Percentiles rank a stretch among this genome's conserved stretches.
These are phyloP conservation scores for Pseudopleuronectes americanus DNA, from an alignment of 2,797 vertebrate genomes.

Conservation along the genomic window DNA sequence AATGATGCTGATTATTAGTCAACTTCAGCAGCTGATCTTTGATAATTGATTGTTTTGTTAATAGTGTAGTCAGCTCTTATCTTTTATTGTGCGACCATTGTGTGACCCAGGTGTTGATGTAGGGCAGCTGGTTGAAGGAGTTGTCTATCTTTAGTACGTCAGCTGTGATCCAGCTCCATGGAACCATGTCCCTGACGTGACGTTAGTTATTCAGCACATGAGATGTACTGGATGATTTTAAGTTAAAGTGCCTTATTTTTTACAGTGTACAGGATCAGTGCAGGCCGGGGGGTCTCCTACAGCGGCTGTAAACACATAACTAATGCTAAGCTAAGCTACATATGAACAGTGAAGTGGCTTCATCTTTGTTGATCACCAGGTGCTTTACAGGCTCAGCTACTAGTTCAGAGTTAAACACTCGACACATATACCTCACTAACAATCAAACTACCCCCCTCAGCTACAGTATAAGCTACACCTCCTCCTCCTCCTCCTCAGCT, in stretches of 20 bases:
- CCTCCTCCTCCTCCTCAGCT: conserved; percentile 84
- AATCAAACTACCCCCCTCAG: conserved; percentile 24
- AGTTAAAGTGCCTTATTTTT: conserved; percentile 64
- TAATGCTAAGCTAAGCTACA: conserved; percentile 19
- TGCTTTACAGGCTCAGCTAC: conserved; percentile 64
- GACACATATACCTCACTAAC: conserved; percentile 71
- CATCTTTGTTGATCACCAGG: conserved; percentile 41
- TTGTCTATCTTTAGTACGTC: background rate
- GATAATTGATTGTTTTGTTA: background rate
- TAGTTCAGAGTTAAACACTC: conserved; percentile 61
- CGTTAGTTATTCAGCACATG: background rate
- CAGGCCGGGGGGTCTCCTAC: conserved; percentile 43
- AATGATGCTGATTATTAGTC: too few relatives aligned
- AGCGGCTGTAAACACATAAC: conserved; percentile 34
- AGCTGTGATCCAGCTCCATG: background rate
- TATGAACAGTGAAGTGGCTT: conserved; percentile 20
- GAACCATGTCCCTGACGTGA: background rate
- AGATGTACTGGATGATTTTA: conserved; percentile 26
- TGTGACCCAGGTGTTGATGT: too few relatives aligned
- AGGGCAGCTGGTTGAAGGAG: too few relatives aligned
- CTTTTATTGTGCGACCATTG: too few relatives aligned
- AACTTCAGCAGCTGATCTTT: background rate
- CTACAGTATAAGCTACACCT: conserved; percentile 76
- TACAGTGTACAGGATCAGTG: conserved; percentile 1
- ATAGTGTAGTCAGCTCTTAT: background rate